Evolutionary conservation across 2,888 invertebrate genomes (phyloP), one percentile per base, ranked within the genome.

Genomic region (Perithous albicinctus): DNA sequence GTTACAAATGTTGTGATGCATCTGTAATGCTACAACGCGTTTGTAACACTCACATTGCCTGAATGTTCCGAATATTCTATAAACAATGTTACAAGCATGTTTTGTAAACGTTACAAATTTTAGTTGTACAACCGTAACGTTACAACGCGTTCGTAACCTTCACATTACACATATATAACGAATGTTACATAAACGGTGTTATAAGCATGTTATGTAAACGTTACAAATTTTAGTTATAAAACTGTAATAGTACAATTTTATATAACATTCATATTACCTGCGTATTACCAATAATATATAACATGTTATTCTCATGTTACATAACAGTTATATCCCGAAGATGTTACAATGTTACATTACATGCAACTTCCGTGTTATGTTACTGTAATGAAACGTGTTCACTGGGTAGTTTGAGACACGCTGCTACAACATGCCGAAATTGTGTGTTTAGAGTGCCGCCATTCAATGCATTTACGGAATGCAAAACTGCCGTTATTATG

Each of bases 211-310:
- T 51, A 67, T 18, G 5, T n/a, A n/a, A 48, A 20, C 8, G 48
- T 66, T 66, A 66, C 29, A 48, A 12, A 48, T 48, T 23, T 48
- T 48, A 29, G 66, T 29, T 12, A 66, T 29, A 46, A 26, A 66
- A 51, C 32, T 15, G 18, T 67, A 51, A 67, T 20, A 18, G n/a
- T 51, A 67, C 51, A n/a, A 51, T 15, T 48, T 15, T 51, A 51
- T 35, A 18, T 67, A 32, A 67, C 51, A 51, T 51, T n/a, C 29
- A 56, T 23, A 70, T 70, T 8, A 54, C 70, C 54, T 70, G 54
- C 56, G 41, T 6, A 41, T 70, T 23, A n/a, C 70, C 2, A 70
- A 38, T 56, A 20, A 15, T 41, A 70, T 35, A 56, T 70, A n/a
- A 51, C 56, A n/a, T 26, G 70, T 70, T 38, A 38, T 7, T 10